A percentile compares a stretch with the other conserved stretches of the same genome.
These are phyloP conservation scores for Alexandromys fortis DNA, from an alignment of 2,113 vertebrate species.

Conservation along the genomic window DNA sequence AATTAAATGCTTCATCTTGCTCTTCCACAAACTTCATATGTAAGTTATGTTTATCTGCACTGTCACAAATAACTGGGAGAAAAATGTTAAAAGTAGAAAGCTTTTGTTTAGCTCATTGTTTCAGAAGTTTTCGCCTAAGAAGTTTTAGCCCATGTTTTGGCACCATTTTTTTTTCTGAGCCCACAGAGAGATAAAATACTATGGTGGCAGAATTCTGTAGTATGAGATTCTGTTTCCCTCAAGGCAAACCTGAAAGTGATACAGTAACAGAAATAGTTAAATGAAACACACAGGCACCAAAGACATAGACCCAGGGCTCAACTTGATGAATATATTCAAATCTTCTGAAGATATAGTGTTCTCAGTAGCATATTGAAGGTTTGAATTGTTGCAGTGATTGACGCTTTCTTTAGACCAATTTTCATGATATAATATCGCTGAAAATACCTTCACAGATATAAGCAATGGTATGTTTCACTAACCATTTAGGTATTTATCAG, in stretches of 20 bases:
- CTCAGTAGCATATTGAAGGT: neutral
- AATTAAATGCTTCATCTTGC: neutral
- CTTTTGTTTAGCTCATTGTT: too few species aligned
- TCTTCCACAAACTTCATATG: neutral
- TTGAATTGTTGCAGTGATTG: neutral
- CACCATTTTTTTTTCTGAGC: too few species aligned
- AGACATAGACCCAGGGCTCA: neutral
- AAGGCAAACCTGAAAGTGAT: neutral
- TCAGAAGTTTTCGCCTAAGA: neutral
- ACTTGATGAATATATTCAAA: neutral
- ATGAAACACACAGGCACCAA: neutral
- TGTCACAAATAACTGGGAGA: neutral
- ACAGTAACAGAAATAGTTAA: neutral
- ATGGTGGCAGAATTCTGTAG: neutral
- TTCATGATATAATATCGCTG: neutral
- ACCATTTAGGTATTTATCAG: too few species aligned
- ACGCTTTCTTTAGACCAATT: neutral
- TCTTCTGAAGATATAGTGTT: neutral
- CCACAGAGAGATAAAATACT: neutral
- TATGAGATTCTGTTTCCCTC: neutral
- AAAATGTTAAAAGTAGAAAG: neutral
- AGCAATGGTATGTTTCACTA: neutral
- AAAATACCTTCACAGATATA: neutral
- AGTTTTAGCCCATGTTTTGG: neutral
- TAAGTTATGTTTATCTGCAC: neutral